These are phyloP conservation scores for Hirtodrosophila duncani DNA, from an alignment of 2,888 invertebrate species.

Conservation along the genomic window DNA sequence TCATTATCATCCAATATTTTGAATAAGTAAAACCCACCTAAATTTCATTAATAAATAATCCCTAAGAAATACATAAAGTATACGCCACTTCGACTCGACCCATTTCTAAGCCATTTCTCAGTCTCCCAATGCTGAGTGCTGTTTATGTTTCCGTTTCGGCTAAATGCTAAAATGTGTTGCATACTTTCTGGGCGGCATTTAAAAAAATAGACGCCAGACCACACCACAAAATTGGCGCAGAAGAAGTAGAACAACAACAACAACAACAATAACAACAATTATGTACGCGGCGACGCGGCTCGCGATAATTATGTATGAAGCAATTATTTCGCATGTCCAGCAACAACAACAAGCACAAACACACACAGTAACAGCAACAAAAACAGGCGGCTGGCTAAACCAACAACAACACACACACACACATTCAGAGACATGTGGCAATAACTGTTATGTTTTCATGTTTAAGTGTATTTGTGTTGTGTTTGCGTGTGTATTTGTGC, in stretches of 20 bases:
- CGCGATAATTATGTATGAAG: constrained; percentile 68
- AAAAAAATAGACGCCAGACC: constrained; percentile 44
- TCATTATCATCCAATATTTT: too few relatives aligned
- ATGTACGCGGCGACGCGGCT: constrained; percentile 24
- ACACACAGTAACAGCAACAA: constrained; percentile 31
- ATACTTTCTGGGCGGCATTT: constrained; percentile 26
- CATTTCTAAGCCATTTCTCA: too few relatives aligned
- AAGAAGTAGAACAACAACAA: constrained; percentile 1
- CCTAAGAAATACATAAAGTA: too few relatives aligned
- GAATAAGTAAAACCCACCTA: too few relatives aligned
- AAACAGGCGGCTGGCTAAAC: too few relatives aligned
- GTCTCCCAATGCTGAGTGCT: too few relatives aligned
- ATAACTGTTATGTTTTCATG: constrained; percentile 33
- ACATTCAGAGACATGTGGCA: constrained; percentile 37
- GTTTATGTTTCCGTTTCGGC: too few relatives aligned
- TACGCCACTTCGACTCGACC: too few relatives aligned
- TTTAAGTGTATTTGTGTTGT: constrained; percentile 17
- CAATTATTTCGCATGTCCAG: constrained; percentile 66
- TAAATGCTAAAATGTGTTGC: constrained; percentile 34
- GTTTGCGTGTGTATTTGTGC: constrained; percentile 20
- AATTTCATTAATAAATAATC: too few relatives aligned
- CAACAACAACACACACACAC: constrained; percentile 16
- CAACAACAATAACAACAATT: constrained; percentile 22
- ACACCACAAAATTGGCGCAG: constrained; percentile 13
- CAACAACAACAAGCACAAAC: constrained; percentile 16